Percentiles rank a stretch among this genome's conserved stretches.
Conservation (phyloP, 2,888 invertebrate species). For the Lordiphosa andalusiaca region DNA sequence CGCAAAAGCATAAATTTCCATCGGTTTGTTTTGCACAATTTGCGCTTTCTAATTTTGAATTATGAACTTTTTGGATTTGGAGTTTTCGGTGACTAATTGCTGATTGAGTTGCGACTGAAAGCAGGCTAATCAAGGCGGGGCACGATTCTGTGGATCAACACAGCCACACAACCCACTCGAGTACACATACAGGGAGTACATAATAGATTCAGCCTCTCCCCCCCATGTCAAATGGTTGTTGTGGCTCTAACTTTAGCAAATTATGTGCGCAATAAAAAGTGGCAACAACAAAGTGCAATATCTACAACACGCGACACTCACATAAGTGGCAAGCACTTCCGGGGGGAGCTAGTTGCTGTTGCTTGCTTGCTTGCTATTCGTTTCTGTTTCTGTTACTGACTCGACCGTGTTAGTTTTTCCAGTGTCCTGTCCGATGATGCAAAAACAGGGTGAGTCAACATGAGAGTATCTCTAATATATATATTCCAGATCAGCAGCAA, state of each 20-base stretch:
- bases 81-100: slow-evolving; percentile 40
- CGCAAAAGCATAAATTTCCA: slow-evolving; percentile 47
- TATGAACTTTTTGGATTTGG: slow-evolving; percentile 45
- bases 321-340: slow-evolving; percentile 51
- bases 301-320: slow-evolving; percentile 44
- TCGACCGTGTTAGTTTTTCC: slow-evolving; percentile 24
- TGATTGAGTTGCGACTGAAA: slow-evolving; percentile 31
- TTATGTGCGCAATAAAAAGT: slow-evolving; percentile 59
- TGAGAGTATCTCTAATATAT: background rate
- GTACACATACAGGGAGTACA: background rate
- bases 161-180: background rate
- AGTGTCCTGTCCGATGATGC: slow-evolving; percentile 22
- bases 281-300: slow-evolving; percentile 32
- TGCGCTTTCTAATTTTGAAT: slow-evolving; percentile 54
- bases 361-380: slow-evolving; percentile 15
- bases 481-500: too few relatives aligned
- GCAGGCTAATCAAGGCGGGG: slow-evolving; percentile 1
- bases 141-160: too few relatives aligned
- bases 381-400: slow-evolving; percentile 14
- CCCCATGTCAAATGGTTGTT: slow-evolving; percentile 28
- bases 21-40: slow-evolving; percentile 35
- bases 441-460: too few relatives aligned
- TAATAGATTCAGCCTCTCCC: slow-evolving; percentile 35
- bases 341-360: slow-evolving; percentile 30
- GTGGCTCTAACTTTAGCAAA: slow-evolving; percentile 50